These are phyloP conservation scores for Drosophila borealis DNA, from an alignment of 2,888 invertebrate species.

Conservation along the genomic window DNA sequence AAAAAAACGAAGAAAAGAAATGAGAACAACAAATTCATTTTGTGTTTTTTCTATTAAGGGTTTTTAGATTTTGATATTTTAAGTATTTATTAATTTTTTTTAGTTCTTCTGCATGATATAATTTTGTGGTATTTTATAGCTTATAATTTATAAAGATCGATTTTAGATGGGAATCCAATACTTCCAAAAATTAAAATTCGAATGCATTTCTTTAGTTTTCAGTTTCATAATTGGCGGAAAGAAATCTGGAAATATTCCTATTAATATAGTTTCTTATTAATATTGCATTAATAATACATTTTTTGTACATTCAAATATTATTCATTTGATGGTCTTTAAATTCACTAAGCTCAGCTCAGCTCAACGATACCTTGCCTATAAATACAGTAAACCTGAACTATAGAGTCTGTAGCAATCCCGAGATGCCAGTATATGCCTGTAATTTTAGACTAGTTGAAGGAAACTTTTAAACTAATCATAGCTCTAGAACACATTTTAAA, in stretches of 20 bases:
- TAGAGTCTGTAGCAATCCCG: conserved; percentile 43
- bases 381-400: conserved; percentile 41
- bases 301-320: not conserved
- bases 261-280: no score
- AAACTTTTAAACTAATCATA: conserved; percentile 38
- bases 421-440: conserved; percentile 73
- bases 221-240: no score
- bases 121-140: no score
- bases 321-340: not conserved
- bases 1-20: conserved; percentile 37
- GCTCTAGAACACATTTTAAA: conserved; percentile 56
- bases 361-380: conserved; percentile 23
- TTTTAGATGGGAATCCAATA: no score
- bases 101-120: not conserved
- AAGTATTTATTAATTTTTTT: not conserved
- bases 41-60: conserved; percentile 64
- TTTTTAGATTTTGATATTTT: conserved; percentile 4
- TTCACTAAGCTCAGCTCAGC: conserved; percentile 3
- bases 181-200: no score
- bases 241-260: no score
- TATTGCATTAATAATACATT: not conserved
- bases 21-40: conserved; percentile 57
- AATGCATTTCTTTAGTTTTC: no score
- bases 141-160: no score
- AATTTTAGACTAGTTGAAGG: conserved; percentile 56